Base-by-base conservation (phyloP, 1,140 invertebrate species). In the Listronotus bonariensis region DNA sequence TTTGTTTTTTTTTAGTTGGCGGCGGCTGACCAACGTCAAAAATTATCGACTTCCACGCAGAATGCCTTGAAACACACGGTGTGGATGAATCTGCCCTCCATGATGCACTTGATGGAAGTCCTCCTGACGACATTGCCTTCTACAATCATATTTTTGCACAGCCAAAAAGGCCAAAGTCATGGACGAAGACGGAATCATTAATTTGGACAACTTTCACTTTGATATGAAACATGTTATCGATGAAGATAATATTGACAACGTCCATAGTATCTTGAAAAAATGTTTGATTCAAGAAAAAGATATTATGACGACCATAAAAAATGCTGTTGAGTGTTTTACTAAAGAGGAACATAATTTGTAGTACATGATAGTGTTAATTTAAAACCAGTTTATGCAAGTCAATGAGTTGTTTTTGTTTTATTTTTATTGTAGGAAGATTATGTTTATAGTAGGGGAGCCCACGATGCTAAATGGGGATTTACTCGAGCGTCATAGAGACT, bases 111-210 rank as follows among this genome's bases (percentile, higher is more conserved):
- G 77, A 79, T 52, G 80, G 80, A 0, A 55, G 75, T 8, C 72
- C 79, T 11, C 56, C 48, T 6, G 76, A 80, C 1, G 78, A 82
- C 55, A 75, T 77, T 6, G 74, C 65, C 4, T 68, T 81, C 6
- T 81, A 80, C 49, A 75, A 78, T 41, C 81, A 81, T 56, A 69
- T 76, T 0, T 77, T 0, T 82, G 80, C 40, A 78, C 80, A 68
- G 78, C 80, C 62, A 68, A 79, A 66, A 80, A 80, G 54, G 62
- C 76, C 14, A 78, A 76, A 17, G 72, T 82, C 3, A 18, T 80
- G 3, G 62, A 67, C 20, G 48, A 68, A 6, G 75, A 80, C 57
- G 78, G 74, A 12, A 14, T 34, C 32, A 52, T 55, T 0, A 55
- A 54, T n/a, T 18, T 45, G 15, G 60, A 63, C 18, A 38, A 63